Conservation (phyloP, 2,113 vertebrate species). For the Paracyprichromis sp. region DNA sequence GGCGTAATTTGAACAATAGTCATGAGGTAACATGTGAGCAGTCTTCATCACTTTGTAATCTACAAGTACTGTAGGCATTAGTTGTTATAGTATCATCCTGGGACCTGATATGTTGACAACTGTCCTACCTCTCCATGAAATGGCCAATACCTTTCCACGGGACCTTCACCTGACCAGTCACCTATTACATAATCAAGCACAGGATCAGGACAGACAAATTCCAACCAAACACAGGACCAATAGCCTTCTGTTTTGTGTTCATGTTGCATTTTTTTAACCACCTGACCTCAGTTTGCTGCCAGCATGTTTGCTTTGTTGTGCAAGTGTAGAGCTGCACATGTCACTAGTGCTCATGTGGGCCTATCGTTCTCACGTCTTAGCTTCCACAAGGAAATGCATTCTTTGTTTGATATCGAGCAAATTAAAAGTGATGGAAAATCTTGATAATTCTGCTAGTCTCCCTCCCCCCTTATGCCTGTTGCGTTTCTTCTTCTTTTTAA, state of each 20-base stretch:
- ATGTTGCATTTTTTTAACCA: neutral
- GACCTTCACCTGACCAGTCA: conserved; percentile 10
- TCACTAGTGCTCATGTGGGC: neutral
- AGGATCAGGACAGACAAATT: neutral
- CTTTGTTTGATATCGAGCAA: neutral
- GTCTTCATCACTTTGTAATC: neutral
- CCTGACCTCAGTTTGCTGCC: conserved; percentile 37
- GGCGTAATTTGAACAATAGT: neutral
- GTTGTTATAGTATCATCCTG: neutral
- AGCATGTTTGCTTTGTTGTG: neutral
- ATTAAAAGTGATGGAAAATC: neutral
- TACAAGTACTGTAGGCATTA: neutral
- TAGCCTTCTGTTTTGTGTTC: neutral
- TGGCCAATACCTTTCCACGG: conserved; percentile 23
- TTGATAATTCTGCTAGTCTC: neutral
- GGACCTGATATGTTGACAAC: conserved; percentile 50
- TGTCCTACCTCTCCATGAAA: conserved; percentile 65
- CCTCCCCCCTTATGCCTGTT: neutral
- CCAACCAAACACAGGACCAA: conserved; percentile 11
- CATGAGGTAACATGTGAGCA: neutral
- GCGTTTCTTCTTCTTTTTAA: neutral
- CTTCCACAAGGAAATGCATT: neutral
- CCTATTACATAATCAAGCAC: neutral
- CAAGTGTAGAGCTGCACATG: neutral
- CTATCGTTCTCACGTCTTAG: neutral